Percentiles rank a stretch among this genome's conserved stretches.
Conservation (phyloP, 2,113 vertebrate genomes). For the Coptodon bakossiorum region DNA sequence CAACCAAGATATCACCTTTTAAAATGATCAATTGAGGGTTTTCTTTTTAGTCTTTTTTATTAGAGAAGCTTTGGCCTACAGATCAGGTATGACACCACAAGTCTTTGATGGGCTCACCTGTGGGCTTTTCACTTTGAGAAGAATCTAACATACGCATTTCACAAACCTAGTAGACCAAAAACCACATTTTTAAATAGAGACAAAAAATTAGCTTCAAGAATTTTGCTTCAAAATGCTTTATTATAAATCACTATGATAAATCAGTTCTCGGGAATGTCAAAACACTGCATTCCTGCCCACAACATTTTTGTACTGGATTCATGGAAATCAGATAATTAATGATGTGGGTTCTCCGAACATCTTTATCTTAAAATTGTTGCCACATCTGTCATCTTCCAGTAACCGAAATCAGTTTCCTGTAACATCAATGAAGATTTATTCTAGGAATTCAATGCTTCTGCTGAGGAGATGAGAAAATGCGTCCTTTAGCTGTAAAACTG, state of each 20-base stretch:
- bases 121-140: background rate
- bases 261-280: background rate
- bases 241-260: background rate
- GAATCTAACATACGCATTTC: background rate
- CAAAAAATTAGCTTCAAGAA: background rate
- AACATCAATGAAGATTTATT: background rate
- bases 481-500: background rate
- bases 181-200: background rate
- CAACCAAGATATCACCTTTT: background rate
- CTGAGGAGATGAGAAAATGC: background rate
- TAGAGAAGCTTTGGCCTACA: background rate
- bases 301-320: background rate
- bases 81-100: background rate
- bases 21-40: background rate
- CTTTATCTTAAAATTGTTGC: background rate
- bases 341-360: background rate
- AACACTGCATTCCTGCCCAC: background rate
- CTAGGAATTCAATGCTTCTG: background rate
- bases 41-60: background rate
- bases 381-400: background rate
- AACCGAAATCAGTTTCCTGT: background rate
- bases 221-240: background rate
- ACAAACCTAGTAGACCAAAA: background rate
- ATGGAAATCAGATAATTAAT: background rate
- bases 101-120: background rate